Percentiles rank a stretch among this genome's conserved stretches.
phyloP scores from a whole-genome alignment of 2,888 invertebrate genomes.

The Corythucha ciliata region DNA sequence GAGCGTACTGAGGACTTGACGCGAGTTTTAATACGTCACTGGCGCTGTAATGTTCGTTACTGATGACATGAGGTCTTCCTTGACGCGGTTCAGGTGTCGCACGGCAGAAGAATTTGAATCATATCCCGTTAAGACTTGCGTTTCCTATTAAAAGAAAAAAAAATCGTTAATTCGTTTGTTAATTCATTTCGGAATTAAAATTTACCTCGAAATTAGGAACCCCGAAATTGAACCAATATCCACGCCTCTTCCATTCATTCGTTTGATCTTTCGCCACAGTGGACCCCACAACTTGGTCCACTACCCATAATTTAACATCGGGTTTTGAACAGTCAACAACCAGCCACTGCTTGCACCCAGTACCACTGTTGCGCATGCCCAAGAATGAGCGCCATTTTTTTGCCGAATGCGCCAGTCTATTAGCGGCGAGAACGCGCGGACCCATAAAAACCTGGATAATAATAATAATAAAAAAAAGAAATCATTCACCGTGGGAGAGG shows the following conservation, averaged over 20 bases:
- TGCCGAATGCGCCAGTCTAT: slow-evolving; percentile 63
- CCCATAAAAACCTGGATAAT: slow-evolving; percentile 54
- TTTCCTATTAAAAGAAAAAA: no score
- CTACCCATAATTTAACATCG: slow-evolving; percentile 49
- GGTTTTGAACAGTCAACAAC: slow-evolving; percentile 52
- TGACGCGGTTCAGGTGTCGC: slow-evolving; percentile 45
- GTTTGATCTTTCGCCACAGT: slow-evolving; percentile 59
- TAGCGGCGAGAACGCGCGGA: slow-evolving; percentile 71
- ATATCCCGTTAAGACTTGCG: no score
- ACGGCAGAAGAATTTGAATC: no score
- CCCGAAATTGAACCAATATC: slow-evolving; percentile 65
- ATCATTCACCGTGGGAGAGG: neutral
- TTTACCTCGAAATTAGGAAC: slow-evolving; percentile 47
- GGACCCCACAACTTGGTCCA: slow-evolving; percentile 68
- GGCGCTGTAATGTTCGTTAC: no score
- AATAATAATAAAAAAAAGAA: slow-evolving; percentile 1
- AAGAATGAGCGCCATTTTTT: slow-evolving; percentile 64
- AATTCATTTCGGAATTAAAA: slow-evolving; percentile 7
- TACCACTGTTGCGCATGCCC: slow-evolving; percentile 62
- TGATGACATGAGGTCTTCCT: slow-evolving; percentile 49
- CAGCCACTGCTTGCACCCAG: slow-evolving; percentile 82
- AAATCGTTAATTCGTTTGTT: no score
- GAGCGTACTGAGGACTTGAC: no score
- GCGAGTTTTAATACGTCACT: no score
- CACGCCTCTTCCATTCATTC: slow-evolving; percentile 50